Base-by-base conservation (phyloP, 2,888 invertebrate species). In the Drosophila monieri region DNA sequence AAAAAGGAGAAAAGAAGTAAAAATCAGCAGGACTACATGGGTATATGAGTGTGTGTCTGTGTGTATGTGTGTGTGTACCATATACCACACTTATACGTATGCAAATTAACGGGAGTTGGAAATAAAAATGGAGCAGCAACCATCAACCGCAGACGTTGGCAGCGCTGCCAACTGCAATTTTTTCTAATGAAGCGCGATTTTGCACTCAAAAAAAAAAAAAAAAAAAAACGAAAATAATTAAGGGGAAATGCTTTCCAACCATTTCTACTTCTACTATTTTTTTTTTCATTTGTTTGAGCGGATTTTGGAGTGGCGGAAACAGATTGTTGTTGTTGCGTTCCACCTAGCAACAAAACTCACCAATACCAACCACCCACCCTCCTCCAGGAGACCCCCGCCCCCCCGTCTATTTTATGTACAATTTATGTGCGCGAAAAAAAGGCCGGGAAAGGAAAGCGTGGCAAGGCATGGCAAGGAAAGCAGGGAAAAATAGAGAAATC, bases 111-210 rank as follows among this genome's bases (percentile, higher is more conserved):
- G 77, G 54, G 73, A 73, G 87, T 87, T 78, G 83, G 73, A 81
- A 88, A 81, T 81, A 81, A 81, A 81, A 81, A 81, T 81, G 81
- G 81, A 85, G 87, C 88, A 87, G 83, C 81, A 70, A 61, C 72
- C 71, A 79, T 56, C 67, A 80, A 85, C 88, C 85, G 83, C 80
- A 80, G 80, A 35, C 60, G 64, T 44, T 53, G 65, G 54, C 69
- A 37, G 25, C 52, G 55, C 48, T 48, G 66, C 39, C 69, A 47
- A 12, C 52, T 47, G 54, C 65, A 46, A 51, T 70, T 80, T 74
- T 77, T 80, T 86, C 79, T 86, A 86, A 84, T 84, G 67, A 86
- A 80, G 47, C 70, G 74, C 73, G 69, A 60, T 78, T 77, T 80
- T 70, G 15, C 30, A 25, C 25, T 37, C 61, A 60, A 58, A 43